Base-by-base conservation (phyloP, 2,113 vertebrate species). In the Zosterops pallidus region DNA sequence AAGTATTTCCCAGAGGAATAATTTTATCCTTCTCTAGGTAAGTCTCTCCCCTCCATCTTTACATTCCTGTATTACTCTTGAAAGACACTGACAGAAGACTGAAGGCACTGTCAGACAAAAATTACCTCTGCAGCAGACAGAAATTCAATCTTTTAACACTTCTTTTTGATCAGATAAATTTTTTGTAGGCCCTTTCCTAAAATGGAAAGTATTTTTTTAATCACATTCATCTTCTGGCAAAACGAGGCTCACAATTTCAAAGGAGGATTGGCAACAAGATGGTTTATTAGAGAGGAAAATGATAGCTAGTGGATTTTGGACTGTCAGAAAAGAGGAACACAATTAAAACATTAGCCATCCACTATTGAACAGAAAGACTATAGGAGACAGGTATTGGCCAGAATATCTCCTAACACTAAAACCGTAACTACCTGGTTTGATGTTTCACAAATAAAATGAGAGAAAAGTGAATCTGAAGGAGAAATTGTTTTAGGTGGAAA, bases 81-180 rank as follows among this genome's bases (percentile, higher is more conserved):
- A 86, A 92, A 94, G 89, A 83, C 74, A 87, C 50, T 92, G 93
- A 94, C 84, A 95, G 93, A 78, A 91, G 62, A 83, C 37, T 89
- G 86, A 94, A 91, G 70, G 65, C 62, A 94, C 69, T 90, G 93
- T 80, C 93, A 95, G 75, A 87, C 55, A 91, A 83, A 91, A 95
- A 94, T 88, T 85, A 70, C 78, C 94, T 92, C 62, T 74, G 64
- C 26, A 55, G 59, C 6, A 2, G 55, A 91, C 90, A 94, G 46
- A 42, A 94, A 95, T 94, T 93, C 78, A 83, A 95, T 96, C 90
- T 91, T 85, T 81, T 74, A 95, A 85, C 41, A 57, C 50, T 39
- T 53, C 19, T 33, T 87, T 72, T 89, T 85, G 70, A 91, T 37
- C 8, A 8, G 57, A 65, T 46, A 89, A 50, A 86, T 33, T 71